Evolutionary conservation across 2,888 invertebrate genomes (phyloP).

Genomic region (Drosophila eohydei): DNA sequence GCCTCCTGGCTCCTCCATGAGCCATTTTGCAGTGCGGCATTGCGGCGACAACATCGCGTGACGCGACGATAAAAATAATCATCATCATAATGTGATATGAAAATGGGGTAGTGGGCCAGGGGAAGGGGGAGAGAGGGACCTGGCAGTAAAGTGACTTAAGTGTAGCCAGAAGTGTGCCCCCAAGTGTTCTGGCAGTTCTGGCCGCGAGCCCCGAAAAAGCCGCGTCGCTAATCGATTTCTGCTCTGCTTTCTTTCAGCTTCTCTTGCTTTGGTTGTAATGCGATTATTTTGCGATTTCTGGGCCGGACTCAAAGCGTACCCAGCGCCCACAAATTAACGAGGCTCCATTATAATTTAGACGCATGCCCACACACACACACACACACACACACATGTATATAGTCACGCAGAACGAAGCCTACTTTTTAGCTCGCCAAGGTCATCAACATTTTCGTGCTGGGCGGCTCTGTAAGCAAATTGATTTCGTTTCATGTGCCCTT

Average conservation of each 20-base stretch:
- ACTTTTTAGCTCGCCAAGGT: constrained; percentile 42
- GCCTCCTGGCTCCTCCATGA: constrained; percentile 11
- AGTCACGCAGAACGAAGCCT: constrained; percentile 18
- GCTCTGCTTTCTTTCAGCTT: constrained; percentile 26
- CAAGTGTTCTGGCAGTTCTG: constrained; percentile 30
- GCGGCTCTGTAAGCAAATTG: constrained; percentile 42
- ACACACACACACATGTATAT: background rate
- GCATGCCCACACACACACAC: constrained; percentile 28
- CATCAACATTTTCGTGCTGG: constrained; percentile 41
- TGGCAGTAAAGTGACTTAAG: constrained; percentile 42
- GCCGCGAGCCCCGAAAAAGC: background rate
- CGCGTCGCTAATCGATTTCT: constrained; percentile 77
- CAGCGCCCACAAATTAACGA: constrained; percentile 72
- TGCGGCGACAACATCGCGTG: constrained; percentile 80
- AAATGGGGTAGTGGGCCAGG: constrained; percentile 19
- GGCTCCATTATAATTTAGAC: constrained; percentile 69
- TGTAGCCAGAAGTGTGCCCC: constrained; percentile 41
- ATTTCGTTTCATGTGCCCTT: constrained; percentile 55
- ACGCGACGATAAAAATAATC: constrained; percentile 74
- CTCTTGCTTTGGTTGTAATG: constrained; percentile 53
- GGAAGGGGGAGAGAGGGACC: background rate
- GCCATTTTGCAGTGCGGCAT: constrained; percentile 49
- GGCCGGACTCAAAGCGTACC: constrained; percentile 37
- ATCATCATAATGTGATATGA: constrained; percentile 68
- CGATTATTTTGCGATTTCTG: constrained; percentile 67